These are phyloP conservation scores for Zaprionus camerounensis DNA, from an alignment of 1,140 invertebrate species.

Conservation along the genomic window DNA sequence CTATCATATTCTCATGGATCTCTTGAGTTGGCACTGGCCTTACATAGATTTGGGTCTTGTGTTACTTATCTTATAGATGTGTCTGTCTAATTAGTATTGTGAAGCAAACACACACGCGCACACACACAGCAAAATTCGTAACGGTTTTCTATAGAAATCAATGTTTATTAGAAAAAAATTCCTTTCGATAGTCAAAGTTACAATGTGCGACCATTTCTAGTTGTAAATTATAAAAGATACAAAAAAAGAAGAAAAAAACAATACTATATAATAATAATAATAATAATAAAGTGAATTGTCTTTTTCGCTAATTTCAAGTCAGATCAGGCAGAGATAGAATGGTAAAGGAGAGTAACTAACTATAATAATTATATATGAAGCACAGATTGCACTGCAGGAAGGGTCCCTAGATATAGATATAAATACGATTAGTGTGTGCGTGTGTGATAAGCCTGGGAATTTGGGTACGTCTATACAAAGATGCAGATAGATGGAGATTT, in stretches of 20 bases:
- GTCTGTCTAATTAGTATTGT: not conserved
- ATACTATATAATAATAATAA: not conserved
- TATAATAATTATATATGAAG: constrained; percentile 19
- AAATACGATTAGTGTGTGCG: not conserved
- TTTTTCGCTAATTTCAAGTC: constrained; percentile 2
- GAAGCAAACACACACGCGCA: not conserved
- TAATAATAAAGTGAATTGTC: constrained; percentile 23
- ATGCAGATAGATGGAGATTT: not conserved
- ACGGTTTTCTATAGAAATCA: constrained; percentile 42
- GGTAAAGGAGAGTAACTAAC: constrained; percentile 15
- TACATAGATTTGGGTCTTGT: not conserved
- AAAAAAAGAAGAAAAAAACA: not conserved
- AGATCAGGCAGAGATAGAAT: constrained; percentile 6
- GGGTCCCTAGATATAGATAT: not conserved
- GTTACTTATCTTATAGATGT: constrained; percentile 7
- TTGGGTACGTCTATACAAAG: not conserved
- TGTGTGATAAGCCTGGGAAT: not conserved
- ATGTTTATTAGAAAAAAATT: constrained; percentile 54
- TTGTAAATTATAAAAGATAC: constrained; percentile 5
- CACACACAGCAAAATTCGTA: constrained; percentile 9
- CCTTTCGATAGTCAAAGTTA: constrained; percentile 36
- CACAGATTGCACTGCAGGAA: constrained; percentile 5
- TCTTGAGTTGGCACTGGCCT: constrained; percentile 3
- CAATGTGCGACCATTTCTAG: constrained; percentile 4
- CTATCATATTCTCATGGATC: not conserved